Base-by-base conservation (phyloP, 64 coral and sea anemone genomes). In the Porites lutea region DNA sequence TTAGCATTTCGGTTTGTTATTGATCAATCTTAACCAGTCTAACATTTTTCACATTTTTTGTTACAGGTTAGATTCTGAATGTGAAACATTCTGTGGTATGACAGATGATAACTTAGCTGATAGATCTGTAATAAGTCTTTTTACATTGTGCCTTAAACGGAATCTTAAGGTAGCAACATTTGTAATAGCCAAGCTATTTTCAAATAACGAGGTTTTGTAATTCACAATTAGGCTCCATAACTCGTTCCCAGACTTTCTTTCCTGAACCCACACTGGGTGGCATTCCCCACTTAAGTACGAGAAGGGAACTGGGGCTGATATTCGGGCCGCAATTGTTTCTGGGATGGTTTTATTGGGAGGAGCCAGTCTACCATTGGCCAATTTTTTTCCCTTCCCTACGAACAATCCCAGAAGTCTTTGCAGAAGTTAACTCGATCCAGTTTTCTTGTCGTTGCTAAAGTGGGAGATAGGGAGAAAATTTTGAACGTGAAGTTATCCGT, bases 51-150 rank as follows among this genome's bases (percentile, higher is more conserved):
- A 76, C 49, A 82, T 2, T 13, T 65, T 37, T 65, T 43, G 48
- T 84, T 68, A 19, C 63, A 84, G 81, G 81, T 69, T 46, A 65
- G 81, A 84, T 84, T 84, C 81, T 84, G 22, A 68, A 84, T 48
- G 8, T 68, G 2, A 68, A 68, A 48, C 62, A 48, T 22, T 21
- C 8, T 13, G 22, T 20, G 11, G 6, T 18, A 64, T 65, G 16
- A 7, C 14, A 49, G 47, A 68, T 68, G 61, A 51, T 27, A 8
- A 57, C 54, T 57, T 52, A 46, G 63, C 46, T 69, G 63, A 37
- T 37, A 37, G 27, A 48, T 84, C 81, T 68, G 8, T 52, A 84
- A 53, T 15, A 23, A 84, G 19, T 3, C 18, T 43, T 65, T 82
- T 47, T 76, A 47, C 73, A 51, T 16, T 76, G 73, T 52, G 51